phyloP scores from a whole-genome alignment of 2,888 invertebrate species.

The Notodonta dromedarius region DNA sequence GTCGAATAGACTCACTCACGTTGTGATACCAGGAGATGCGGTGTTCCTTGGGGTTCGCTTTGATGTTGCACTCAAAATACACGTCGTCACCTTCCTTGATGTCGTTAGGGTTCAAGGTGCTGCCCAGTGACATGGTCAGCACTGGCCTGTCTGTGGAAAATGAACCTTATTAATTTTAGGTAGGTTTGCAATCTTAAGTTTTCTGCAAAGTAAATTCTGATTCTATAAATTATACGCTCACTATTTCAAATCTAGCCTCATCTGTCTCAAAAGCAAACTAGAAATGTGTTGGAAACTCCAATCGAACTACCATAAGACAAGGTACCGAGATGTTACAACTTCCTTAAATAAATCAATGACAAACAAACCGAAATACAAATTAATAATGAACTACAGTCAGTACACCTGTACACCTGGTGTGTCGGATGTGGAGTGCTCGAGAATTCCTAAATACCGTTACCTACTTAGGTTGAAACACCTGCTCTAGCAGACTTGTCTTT shows the following conservation, averaged over 20 bases:
- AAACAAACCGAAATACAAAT: neutral
- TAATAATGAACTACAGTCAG: neutral
- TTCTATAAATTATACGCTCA: too few relatives aligned
- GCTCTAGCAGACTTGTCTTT: neutral
- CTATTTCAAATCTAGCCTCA: too few relatives aligned
- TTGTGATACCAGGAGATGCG: constrained; percentile 95
- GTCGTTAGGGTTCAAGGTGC: constrained; percentile 92
- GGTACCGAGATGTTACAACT: too few relatives aligned
- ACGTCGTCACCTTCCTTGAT: constrained; percentile 96
- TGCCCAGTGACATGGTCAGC: constrained; percentile 89
- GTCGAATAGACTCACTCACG: constrained; percentile 85
- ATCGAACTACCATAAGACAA: too few relatives aligned
- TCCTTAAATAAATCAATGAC: neutral
- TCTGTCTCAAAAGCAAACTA: too few relatives aligned
- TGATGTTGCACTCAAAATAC: constrained; percentile 94
- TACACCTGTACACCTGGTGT: neutral
- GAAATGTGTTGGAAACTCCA: too few relatives aligned
- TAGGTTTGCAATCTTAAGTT: too few relatives aligned
- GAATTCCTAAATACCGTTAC: neutral
- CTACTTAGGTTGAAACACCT: neutral
- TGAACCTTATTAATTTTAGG: neutral
- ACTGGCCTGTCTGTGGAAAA: constrained; percentile 67
- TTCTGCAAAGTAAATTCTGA: too few relatives aligned
- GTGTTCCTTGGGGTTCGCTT: constrained; percentile 92
- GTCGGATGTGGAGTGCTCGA: neutral